These are phyloP conservation scores for Triplophysa rosa DNA, from an alignment of 2,113 vertebrate genomes.

Conservation along the genomic window DNA sequence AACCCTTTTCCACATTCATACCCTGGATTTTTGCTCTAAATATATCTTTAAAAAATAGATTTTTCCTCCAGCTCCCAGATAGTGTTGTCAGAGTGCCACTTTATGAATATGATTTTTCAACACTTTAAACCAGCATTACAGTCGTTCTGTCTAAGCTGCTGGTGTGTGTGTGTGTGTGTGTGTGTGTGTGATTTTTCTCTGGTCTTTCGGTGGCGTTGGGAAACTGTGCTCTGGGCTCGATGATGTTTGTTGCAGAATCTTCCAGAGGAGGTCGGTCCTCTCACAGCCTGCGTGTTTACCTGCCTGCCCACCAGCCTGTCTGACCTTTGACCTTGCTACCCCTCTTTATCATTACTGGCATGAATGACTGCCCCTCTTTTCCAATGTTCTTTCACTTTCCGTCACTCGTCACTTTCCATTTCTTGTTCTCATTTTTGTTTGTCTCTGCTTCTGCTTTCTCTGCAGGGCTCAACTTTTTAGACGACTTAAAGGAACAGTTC, in stretches of 20 bases:
- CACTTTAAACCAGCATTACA: conserved; percentile 3
- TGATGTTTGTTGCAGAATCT: conserved; percentile 76
- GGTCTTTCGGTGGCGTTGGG: conserved; percentile 71
- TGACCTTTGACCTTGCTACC: conserved; percentile 36
- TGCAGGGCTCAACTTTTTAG: background rate
- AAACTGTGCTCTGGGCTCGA: conserved; percentile 70
- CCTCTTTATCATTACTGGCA: conserved; percentile 65
- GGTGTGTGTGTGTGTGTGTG: conserved; percentile 65
- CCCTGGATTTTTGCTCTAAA: background rate
- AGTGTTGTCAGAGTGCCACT: background rate
- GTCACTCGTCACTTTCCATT: conserved; percentile 10
- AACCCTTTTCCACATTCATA: background rate
- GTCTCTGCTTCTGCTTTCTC: background rate
- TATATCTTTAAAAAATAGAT: background rate
- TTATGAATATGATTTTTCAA: background rate
- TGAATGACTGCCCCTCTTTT: conserved; percentile 34
- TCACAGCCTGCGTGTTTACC: conserved; percentile 69
- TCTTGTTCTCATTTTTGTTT: background rate
- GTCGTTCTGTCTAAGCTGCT: conserved; percentile 45
- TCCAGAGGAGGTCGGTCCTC: conserved; percentile 81
- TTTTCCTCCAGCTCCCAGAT: background rate
- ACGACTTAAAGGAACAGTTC: no score
- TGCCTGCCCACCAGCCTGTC: conserved; percentile 61
- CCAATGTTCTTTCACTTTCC: conserved; percentile 27
- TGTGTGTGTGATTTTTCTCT: conserved; percentile 62